Evolutionary conservation across 2,888 invertebrate species (phyloP).

Genomic region (Drosophila villosipedis): DNA sequence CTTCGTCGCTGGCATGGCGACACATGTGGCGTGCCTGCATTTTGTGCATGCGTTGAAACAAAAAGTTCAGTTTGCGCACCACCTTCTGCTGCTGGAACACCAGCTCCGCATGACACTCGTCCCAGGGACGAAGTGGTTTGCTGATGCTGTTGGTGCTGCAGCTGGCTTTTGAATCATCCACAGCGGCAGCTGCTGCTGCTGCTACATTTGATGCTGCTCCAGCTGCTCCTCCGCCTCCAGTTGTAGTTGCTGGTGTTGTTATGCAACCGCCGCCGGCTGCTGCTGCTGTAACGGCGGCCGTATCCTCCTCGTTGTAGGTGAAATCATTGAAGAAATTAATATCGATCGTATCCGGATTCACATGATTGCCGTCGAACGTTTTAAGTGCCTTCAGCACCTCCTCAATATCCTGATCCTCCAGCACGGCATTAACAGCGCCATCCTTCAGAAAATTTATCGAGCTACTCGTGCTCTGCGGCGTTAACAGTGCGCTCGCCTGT

Average conservation of each 20-base stretch:
- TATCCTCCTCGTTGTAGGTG: conserved; percentile 60
- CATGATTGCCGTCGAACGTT: conserved; percentile 87
- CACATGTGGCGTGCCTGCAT: conserved; percentile 91
- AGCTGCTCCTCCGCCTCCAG: conserved; percentile 1
- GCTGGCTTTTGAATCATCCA: conserved; percentile 34
- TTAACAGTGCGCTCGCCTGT: conserved; percentile 62
- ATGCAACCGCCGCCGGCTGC: conserved; percentile 3
- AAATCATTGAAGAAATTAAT: conserved; percentile 83
- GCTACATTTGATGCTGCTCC: conserved; percentile 10
- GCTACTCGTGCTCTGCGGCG: conserved; percentile 75
- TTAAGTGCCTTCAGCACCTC: conserved; percentile 92
- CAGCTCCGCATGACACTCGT: conserved; percentile 80
- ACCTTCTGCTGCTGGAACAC: conserved; percentile 86
- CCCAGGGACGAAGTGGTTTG: conserved; percentile 46
- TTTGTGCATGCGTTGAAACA: conserved; percentile 90
- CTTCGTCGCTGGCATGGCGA: conserved; percentile 92
- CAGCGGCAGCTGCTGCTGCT: conserved; percentile 3
- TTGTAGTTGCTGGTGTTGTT: conserved; percentile 7
- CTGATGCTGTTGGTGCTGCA: conserved; percentile 11
- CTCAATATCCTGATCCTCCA: conserved; percentile 90
- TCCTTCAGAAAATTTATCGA: conserved; percentile 82
- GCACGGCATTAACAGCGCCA: conserved; percentile 86
- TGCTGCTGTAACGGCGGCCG: conserved; percentile 17
- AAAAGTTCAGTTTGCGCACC: conserved; percentile 90
- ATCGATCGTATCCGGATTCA: conserved; percentile 81